Percentiles rank a stretch among this genome's conserved stretches.
Evolutionary conservation across 64 coral and sea anemone species (phyloP).

Genomic region (Porites australiensis): DNA sequence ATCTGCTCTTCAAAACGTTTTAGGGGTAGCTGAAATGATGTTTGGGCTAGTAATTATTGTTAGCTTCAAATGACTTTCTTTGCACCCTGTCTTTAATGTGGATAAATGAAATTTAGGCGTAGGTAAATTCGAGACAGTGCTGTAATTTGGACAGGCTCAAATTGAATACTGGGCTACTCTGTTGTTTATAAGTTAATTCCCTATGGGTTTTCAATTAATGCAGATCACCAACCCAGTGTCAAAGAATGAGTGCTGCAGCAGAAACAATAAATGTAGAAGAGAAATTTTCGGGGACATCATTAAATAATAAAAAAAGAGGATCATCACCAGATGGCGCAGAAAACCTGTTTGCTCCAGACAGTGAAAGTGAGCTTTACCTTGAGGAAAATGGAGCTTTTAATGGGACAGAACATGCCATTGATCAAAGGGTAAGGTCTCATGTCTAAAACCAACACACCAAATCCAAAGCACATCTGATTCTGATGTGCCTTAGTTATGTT

Average conservation of each 20-base stretch:
- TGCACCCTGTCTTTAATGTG: too few relatives aligned
- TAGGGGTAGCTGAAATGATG: too few relatives aligned
- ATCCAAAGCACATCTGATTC: too few relatives aligned
- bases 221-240: background rate
- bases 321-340: slow-evolving; percentile 10
- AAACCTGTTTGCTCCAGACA: slow-evolving; percentile 89
- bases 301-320: slow-evolving; percentile 47
- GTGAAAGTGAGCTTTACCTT: slow-evolving; percentile 50
- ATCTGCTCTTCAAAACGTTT: too few relatives aligned
- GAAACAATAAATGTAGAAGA: slow-evolving; percentile 87
- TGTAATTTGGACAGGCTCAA: too few relatives aligned
- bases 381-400: slow-evolving; percentile 57
- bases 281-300: slow-evolving; percentile 31
- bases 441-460: too few relatives aligned
- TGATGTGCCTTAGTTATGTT: too few relatives aligned
- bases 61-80: too few relatives aligned
- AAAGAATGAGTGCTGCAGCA: slow-evolving; percentile 89
- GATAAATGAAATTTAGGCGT: too few relatives aligned
- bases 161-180: too few relatives aligned
- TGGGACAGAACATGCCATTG: slow-evolving; percentile 59
- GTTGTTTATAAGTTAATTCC: background rate
- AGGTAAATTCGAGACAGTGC: too few relatives aligned
- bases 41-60: too few relatives aligned
- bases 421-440: slow-evolving; percentile 46
- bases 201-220: background rate